Percentiles rank a stretch among this genome's conserved stretches.
These are phyloP conservation scores for Argyresthia albistria DNA, from an alignment of 2,888 invertebrate genomes.

Conservation along the genomic window DNA sequence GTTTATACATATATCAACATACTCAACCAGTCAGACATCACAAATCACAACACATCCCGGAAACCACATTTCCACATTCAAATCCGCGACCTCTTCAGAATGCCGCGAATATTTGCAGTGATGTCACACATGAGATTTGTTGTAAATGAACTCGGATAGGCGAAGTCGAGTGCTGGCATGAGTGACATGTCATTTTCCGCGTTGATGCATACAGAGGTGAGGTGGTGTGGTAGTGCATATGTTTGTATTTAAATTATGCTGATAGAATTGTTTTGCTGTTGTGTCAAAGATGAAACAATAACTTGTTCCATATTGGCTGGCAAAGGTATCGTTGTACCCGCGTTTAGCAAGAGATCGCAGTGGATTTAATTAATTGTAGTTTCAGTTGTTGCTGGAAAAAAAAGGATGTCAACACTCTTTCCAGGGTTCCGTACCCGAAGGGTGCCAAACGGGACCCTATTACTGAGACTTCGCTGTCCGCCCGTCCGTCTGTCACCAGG, in stretches of 20 bases:
- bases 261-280: no score
- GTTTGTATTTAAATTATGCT: background rate
- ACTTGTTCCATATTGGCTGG: no score
- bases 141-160: background rate
- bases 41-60: background rate
- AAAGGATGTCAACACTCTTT: no score
- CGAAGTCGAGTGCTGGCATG: slow-evolving; percentile 10
- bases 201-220: slow-evolving; percentile 25
- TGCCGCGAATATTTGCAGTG: background rate
- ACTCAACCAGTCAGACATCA: background rate
- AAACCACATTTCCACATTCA: slow-evolving; percentile 14
- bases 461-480: no score
- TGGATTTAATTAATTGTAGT: no score
- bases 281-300: no score
- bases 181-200: slow-evolving; percentile 65
- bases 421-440: no score
- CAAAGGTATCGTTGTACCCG: no score
- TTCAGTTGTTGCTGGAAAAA: no score
- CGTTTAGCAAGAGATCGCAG: no score
- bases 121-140: background rate
- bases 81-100: slow-evolving; percentile 13
- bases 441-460: no score
- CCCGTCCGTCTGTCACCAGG: no score
- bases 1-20: background rate
- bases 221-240: background rate